Evolutionary conservation across 2,888 invertebrate species (phyloP), one percentile per base, ranked within the genome.

Genomic region (Coelopa pilipes): DNA sequence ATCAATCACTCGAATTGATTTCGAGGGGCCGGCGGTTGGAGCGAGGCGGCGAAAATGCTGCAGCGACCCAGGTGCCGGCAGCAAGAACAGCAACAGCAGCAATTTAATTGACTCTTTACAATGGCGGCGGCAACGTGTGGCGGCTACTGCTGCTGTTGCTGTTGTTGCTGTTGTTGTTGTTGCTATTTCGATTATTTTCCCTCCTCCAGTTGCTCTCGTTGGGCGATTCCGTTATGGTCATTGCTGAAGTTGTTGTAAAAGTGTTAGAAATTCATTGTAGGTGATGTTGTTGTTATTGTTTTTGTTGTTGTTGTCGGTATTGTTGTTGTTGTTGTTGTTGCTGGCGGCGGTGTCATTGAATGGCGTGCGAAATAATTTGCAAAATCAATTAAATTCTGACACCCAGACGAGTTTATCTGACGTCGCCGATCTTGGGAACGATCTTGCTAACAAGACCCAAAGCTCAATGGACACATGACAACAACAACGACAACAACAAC

Each of bases 281-380:
- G 1, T 55, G 19, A 5, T 10, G 15, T 34, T 24, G 45, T 0
- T 34, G 55, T 45, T 49, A n/a, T 46, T 45, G 17, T 12, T 55
- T 21, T 12, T 10, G 15, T 34, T 24, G 45, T 0, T 34, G 55
- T 45, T 49, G 53, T n/a, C 49, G 19, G 21, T 9, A 19, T 17
- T 21, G 45, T 57, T 65, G 53, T 53, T 66, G n/a, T 49, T 74
- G 21, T 19, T 50, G 70, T 49, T 68, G 73, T n/a, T n/a, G 67
- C 47, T 66, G 62, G 19, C 66, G 53, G 12, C 55, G 72, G 17
- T 65, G 72, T 19, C n/a, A 53, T 45, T 50, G 68, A 68, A 67
- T 74, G 72, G 82, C 81, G 80, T 81, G 82, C 82, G 77, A 82
- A 81, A 81, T 81, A 82, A 82, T 82, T 81, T 82, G 82, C 82